A percentile compares a stretch with the other conserved stretches of the same genome.
phyloP scores from a whole-genome alignment of 2,113 vertebrate genomes.

The Oncorhynchus masou region DNA sequence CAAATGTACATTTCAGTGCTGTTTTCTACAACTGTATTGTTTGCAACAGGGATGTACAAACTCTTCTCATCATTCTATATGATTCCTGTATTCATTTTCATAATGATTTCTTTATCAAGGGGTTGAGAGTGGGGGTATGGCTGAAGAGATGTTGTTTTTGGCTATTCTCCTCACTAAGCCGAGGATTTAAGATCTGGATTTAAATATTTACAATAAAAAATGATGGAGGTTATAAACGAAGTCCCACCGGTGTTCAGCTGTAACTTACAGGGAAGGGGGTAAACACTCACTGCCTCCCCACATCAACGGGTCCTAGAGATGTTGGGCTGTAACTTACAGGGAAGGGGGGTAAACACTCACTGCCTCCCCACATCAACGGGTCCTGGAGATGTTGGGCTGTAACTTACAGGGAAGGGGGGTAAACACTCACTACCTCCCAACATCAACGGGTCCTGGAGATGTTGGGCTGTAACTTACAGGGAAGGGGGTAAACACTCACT shows the following conservation, averaged over 20 bases:
- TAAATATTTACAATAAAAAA: constrained; percentile 98
- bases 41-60: constrained; percentile 52
- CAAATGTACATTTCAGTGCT: constrained; percentile 50
- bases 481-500: constrained; percentile 57
- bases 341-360: constrained; percentile 55
- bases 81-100: constrained; percentile 74
- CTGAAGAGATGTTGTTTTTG: constrained; percentile 76
- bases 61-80: constrained; percentile 62
- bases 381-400: constrained; percentile 59
- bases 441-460: constrained; percentile 66
- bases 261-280: constrained; percentile 63
- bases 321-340: constrained; percentile 61
- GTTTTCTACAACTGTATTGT: constrained; percentile 63
- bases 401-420: constrained; percentile 50
- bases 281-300: constrained; percentile 64
- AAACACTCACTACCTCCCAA: constrained; percentile 64
- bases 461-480: constrained; percentile 61
- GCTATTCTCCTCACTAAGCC: constrained; percentile 83
- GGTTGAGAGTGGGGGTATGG: constrained; percentile 58
- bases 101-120: constrained; percentile 77
- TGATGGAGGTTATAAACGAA: constrained; percentile 92
- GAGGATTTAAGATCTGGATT: constrained; percentile 92
- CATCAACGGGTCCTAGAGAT: constrained; percentile 66
- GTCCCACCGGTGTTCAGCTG: constrained; percentile 65
- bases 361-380: constrained; percentile 68